Evolutionary conservation across 1,140 invertebrate genomes (phyloP), one percentile per base, ranked within the genome.

Genomic region (Trichonephila clavata): DNA sequence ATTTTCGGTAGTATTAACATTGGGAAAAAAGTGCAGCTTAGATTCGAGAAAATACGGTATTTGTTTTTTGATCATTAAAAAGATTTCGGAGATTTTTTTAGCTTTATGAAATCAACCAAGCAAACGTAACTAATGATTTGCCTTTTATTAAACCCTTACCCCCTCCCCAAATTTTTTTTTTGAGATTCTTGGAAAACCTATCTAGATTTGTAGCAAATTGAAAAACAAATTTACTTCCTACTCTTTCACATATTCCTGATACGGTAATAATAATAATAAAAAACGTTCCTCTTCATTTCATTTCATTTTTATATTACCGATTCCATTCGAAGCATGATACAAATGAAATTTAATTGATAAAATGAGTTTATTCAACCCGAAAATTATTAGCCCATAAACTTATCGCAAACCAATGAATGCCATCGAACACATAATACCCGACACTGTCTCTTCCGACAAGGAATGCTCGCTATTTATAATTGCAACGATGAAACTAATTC

Each of bases 311-410:
- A 77, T 77, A 77, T 32, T 20, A 39, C 32, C 24, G 13, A 13
- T 50, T 50, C 7, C 27, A 77, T 77, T 77, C 71, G 14, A 14
- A 5, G 18, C 5, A 39, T 32, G 27, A 77, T 77, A 32, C 71
- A 18, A 77, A 77, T 77, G 24, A 77, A 77, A 77, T 77, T 13
- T 39, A 77, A 77, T 77, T 77, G 71, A 77, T 77, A 39, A 77
- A n/a, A 77, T 39, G 71, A 77, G 71, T 77, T 77, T 77, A 77
- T 39, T 77, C 27, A 77, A 77, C 71, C 32, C 18, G 6, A 39
- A 39, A 18, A 27, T 77, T 77, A 18, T 39, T 39, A 20, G 4
- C 27, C 32, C 71, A 16, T 39, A 39, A 77, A 77, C 13, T 20
- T 21, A 63, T 63, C 61, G 20, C 20, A 20, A 63, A 7, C 61